phyloP scores from a whole-genome alignment of 35 echinoderm and acorn worm genomes.

The Eucidaris tribuloides region DNA sequence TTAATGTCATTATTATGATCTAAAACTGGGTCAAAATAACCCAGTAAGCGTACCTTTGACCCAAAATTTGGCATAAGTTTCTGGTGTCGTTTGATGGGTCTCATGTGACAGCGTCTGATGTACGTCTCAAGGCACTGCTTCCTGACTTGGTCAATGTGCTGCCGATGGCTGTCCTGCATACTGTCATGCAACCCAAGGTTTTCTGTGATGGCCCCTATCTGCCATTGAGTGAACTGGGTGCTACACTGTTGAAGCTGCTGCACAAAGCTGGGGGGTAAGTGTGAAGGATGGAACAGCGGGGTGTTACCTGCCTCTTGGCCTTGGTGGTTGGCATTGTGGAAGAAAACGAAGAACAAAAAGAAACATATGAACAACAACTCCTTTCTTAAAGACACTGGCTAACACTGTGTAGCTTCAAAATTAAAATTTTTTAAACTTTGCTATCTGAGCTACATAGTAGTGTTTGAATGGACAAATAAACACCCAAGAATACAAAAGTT shows the following conservation, averaged over 20 bases:
- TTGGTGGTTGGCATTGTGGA: too few relatives aligned
- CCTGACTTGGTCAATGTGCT: conserved; percentile 47
- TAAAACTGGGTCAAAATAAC: too few relatives aligned
- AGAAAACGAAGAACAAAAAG: too few relatives aligned
- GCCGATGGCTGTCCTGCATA: not conserved
- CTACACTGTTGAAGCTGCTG: conserved; percentile 39
- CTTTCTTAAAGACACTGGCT: too few relatives aligned
- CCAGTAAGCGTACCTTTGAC: conserved; percentile 18
- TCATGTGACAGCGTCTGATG: conserved; percentile 35
- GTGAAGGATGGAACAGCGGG: not conserved
- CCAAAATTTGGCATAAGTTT: conserved; percentile 32
- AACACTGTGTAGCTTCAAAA: too few relatives aligned
- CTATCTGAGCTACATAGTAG: too few relatives aligned
- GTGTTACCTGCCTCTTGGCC: not conserved
- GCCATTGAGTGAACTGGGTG: conserved; percentile 39
- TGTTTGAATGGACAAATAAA: too few relatives aligned
- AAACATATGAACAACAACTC: too few relatives aligned
- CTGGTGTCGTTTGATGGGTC: conserved; percentile 11
- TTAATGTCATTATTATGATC: too few relatives aligned
- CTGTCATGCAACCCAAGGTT: conserved; percentile 38
- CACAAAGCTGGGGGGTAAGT: conserved; percentile 43
- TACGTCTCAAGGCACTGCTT: conserved; percentile 39
- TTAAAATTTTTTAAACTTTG: too few relatives aligned
- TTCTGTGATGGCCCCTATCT: conserved; percentile 44
- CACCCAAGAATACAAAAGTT: too few relatives aligned